phyloP scores from a whole-genome alignment of 1,140 invertebrate genomes.

The Phymorhynchus buccinoides region DNA sequence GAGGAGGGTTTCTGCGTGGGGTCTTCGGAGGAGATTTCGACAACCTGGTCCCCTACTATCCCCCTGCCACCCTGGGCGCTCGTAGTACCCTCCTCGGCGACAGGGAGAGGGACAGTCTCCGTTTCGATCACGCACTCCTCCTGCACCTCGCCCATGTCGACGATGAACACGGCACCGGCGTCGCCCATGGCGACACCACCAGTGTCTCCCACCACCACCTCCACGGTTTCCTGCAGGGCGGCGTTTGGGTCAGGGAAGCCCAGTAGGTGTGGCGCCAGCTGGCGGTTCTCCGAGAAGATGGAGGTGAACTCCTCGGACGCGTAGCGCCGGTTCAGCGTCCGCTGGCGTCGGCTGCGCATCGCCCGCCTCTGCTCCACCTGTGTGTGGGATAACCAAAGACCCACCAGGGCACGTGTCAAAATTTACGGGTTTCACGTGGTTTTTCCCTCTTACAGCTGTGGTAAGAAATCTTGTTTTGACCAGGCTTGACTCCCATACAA shows the following conservation, averaged over 20 bases:
- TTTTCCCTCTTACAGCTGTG: too few species aligned
- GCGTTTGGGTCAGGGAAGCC: slow-evolving; percentile 15
- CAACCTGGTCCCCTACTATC: neutral
- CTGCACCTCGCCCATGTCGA: slow-evolving; percentile 45
- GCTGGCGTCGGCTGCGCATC: slow-evolving; percentile 59
- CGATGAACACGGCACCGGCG: slow-evolving; percentile 8
- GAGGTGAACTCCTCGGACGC: slow-evolving; percentile 73
- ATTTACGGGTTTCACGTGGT: too few species aligned
- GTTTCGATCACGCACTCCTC: slow-evolving; percentile 36
- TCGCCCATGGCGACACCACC: slow-evolving; percentile 33
- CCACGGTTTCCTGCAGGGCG: slow-evolving; percentile 46
- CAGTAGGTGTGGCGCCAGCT: slow-evolving; percentile 34
- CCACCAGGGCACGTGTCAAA: too few species aligned
- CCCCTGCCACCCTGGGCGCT: too few species aligned
- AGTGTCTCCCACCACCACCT: slow-evolving; percentile 52
- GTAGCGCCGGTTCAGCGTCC: slow-evolving; percentile 70
- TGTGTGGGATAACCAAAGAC: too few species aligned
- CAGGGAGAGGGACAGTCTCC: slow-evolving; percentile 30
- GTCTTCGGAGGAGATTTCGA: neutral
- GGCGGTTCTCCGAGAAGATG: slow-evolving; percentile 66
- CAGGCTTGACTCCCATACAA: too few species aligned
- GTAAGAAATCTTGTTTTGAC: too few species aligned
- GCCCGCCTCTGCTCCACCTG: slow-evolving; percentile 63
- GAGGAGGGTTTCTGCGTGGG: neutral
- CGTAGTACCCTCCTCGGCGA: neutral